Evolutionary conservation across 1,140 invertebrate genomes (phyloP).

Genomic region (Sarcophaga bullata): DNA sequence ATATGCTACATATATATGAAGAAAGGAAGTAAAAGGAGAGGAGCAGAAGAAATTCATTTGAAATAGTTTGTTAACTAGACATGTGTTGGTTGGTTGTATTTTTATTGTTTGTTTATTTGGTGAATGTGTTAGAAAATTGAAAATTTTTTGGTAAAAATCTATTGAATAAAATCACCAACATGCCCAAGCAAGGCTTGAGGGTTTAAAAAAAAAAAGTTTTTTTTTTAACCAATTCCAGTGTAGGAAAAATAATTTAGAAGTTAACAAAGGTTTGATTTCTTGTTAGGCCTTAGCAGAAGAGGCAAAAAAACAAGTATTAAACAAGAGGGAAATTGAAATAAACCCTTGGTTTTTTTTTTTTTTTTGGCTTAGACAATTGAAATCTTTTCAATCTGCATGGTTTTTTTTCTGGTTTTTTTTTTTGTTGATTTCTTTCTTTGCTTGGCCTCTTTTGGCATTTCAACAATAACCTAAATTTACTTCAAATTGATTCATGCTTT

Average conservation of each 20-base stretch:
- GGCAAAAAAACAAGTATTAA: no score
- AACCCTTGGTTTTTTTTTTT: no score
- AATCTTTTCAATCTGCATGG: no score
- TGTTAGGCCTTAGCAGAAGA: no score
- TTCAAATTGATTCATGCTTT: slow-evolving; percentile 29
- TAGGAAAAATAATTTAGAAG: neutral
- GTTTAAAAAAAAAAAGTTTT: neutral
- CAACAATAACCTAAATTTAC: slow-evolving; percentile 32
- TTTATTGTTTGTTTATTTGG: neutral
- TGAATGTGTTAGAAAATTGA: neutral
- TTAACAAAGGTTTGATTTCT: slow-evolving; percentile 1
- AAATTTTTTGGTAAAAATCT: neutral
- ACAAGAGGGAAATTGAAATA: no score
- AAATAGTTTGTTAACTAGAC: slow-evolving; percentile 13
- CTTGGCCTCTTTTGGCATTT: neutral
- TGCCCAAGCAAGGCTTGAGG: no score
- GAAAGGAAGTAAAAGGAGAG: no score
- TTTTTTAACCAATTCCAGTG: neutral
- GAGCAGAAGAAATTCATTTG: no score
- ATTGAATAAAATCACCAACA: neutral
- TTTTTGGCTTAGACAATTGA: no score
- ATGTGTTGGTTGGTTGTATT: neutral
- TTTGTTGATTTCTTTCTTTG: neutral
- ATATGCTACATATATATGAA: no score
- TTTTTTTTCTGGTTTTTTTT: neutral